Evolutionary conservation across 2,797 vertebrate genomes (phyloP).

Genomic region (Gobio occitaniae): DNA sequence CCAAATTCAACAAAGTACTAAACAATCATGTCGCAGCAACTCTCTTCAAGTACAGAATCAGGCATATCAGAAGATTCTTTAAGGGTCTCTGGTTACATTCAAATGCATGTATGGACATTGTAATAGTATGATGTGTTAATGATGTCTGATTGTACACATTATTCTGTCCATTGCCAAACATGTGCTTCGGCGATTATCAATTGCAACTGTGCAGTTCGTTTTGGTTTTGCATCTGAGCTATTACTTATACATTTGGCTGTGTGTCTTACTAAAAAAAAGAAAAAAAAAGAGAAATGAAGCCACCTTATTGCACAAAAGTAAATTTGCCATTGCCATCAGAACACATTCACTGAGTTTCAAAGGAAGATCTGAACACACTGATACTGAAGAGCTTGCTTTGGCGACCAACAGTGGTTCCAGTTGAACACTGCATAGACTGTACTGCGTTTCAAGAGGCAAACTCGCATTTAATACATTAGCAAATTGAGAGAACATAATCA

Average conservation of each 20-base stretch:
- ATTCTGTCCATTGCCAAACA: neutral
- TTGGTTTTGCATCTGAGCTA: constrained; percentile 5
- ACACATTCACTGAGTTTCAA: constrained; percentile 34
- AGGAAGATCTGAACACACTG: constrained; percentile 20
- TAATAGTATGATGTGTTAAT: neutral
- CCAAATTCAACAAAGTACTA: constrained; percentile 13
- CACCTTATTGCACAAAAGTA: constrained; percentile 32
- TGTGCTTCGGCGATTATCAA: constrained; percentile 6
- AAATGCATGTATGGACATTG: neutral
- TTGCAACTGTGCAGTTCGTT: neutral
- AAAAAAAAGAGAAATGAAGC: neutral
- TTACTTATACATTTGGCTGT: neutral
- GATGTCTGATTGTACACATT: constrained; percentile 28
- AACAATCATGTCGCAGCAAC: constrained; percentile 11
- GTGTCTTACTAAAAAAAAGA: neutral
- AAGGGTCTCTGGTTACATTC: constrained; percentile 24
- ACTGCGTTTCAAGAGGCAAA: constrained; percentile 23
- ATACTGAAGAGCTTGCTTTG: constrained; percentile 16
- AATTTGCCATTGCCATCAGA: constrained; percentile 3
- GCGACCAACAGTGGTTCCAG: constrained; percentile 47
- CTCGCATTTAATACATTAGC: constrained; percentile 33
- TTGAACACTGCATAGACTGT: constrained; percentile 41
- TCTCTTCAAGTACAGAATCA: constrained; percentile 24
- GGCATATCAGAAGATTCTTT: neutral
- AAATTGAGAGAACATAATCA: constrained; percentile 42